phyloP scores from a whole-genome alignment of 2,113 vertebrate genomes.

The Chauna torquata region DNA sequence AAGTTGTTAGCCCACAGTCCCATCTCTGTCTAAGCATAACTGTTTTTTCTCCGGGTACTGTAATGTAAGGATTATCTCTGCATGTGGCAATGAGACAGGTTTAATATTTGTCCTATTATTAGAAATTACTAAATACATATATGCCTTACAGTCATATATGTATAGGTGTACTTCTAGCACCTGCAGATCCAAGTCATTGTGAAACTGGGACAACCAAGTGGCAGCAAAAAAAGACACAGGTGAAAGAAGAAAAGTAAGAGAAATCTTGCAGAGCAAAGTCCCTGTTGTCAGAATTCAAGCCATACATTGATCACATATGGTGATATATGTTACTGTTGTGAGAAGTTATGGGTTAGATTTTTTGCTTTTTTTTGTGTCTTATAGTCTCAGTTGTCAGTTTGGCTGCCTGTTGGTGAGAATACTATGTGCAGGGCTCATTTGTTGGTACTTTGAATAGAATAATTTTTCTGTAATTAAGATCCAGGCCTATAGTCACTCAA shows the following conservation, averaged over 20 bases:
- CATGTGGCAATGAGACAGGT: background rate
- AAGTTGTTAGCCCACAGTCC: background rate
- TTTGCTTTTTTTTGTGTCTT: background rate
- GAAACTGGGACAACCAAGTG: background rate
- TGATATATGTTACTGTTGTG: background rate
- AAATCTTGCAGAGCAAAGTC: background rate
- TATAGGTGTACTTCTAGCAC: background rate
- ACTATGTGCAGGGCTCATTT: background rate
- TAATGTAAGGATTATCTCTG: background rate
- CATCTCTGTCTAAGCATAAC: background rate
- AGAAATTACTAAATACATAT: background rate
- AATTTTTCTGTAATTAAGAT: background rate
- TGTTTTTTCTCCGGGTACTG: background rate
- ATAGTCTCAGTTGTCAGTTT: background rate
- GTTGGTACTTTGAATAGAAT: background rate
- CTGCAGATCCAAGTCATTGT: background rate
- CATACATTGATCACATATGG: background rate
- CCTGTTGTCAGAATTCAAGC: background rate
- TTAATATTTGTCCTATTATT: background rate
- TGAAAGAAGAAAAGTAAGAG: background rate
- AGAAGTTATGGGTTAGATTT: background rate
- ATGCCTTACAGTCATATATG: background rate
- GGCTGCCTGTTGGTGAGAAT: background rate
- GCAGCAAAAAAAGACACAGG: background rate
- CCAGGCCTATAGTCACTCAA: background rate